These are phyloP conservation scores for Polietes domitor DNA, from an alignment of 2,888 invertebrate genomes.

Conservation along the genomic window DNA sequence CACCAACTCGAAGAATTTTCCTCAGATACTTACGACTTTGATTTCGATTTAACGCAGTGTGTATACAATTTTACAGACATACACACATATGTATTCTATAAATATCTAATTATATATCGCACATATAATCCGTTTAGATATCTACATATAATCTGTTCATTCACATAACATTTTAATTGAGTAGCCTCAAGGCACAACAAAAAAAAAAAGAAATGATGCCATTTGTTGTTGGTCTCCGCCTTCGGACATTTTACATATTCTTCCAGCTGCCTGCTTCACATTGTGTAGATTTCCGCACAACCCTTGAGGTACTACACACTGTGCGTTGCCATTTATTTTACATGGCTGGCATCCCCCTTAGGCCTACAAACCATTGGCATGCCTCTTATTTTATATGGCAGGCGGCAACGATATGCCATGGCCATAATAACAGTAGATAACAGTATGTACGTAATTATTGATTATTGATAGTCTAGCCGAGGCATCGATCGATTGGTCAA, in stretches of 20 bases:
- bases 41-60: neutral
- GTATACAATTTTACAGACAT: neutral
- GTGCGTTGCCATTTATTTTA: slow-evolving; percentile 42
- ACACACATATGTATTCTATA: neutral
- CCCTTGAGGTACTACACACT: slow-evolving; percentile 33
- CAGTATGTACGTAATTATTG: neutral
- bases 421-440: slow-evolving; percentile 8
- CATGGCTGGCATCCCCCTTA: slow-evolving; percentile 41
- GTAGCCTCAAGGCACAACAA: too few relatives aligned
- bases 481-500: neutral
- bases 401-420: slow-evolving; percentile 29
- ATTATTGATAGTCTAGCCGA: neutral
- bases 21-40: neutral
- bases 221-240: neutral
- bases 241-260: neutral
- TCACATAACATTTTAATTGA: neutral
- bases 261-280: neutral
- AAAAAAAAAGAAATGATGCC: neutral
- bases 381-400: slow-evolving; percentile 13
- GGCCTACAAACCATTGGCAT: slow-evolving; percentile 34
- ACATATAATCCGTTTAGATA: neutral
- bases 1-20: neutral
- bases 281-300: slow-evolving; percentile 41
- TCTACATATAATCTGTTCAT: neutral
- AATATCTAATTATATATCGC: neutral